phyloP scores from a whole-genome alignment of 2,888 invertebrate species.

The Hofmannophila pseudospretella region DNA sequence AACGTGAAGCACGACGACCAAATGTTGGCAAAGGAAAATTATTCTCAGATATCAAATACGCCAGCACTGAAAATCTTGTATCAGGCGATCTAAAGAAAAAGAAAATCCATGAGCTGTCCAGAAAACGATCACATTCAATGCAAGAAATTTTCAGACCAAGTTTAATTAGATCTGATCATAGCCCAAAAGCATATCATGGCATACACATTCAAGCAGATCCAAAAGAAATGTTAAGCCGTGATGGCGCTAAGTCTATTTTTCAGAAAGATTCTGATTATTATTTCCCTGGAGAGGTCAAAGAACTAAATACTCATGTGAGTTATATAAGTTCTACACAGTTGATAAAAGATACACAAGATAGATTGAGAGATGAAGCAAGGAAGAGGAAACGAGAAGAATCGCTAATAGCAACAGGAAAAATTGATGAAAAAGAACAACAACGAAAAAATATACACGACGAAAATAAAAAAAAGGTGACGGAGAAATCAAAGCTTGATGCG shows the following conservation, averaged over 20 bases:
- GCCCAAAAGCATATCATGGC: neutral
- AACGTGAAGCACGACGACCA: neutral
- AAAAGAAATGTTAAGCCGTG: neutral
- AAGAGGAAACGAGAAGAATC: conserved; percentile 21
- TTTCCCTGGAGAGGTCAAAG: conserved; percentile 30
- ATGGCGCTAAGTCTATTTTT: conserved; percentile 7
- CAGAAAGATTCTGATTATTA: conserved; percentile 37
- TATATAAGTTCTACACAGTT: conserved; percentile 41
- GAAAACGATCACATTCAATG: neutral
- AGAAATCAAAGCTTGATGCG: no score
- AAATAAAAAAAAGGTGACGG: conserved; percentile 6
- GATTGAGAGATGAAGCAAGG: conserved; percentile 18
- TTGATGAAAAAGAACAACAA: conserved; percentile 9
- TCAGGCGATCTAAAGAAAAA: neutral
- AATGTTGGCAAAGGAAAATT: neutral
- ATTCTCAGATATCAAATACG: neutral
- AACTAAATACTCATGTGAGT: conserved; percentile 11
- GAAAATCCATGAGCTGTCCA: no score
- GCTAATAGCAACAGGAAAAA: no score
- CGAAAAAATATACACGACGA: conserved; percentile 12
- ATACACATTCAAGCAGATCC: neutral
- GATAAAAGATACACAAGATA: conserved; percentile 39
- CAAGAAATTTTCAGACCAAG: neutral
- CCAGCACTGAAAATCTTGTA: neutral
- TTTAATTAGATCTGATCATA: neutral